Conservation (phyloP, 2,888 invertebrate species). For the Polymixis flavicincta region DNA sequence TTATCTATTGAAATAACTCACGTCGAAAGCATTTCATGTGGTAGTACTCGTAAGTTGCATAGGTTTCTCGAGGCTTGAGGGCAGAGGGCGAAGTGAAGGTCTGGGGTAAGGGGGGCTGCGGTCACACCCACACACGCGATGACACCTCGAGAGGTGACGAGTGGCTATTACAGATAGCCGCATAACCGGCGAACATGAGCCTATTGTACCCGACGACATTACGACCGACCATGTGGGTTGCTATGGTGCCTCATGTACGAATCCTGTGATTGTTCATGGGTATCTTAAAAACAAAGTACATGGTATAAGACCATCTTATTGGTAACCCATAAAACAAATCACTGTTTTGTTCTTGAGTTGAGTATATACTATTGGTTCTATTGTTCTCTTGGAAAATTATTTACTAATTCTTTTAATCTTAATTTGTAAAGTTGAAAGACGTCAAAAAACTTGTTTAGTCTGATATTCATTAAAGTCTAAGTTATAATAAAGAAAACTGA, state of each 20-base stretch:
- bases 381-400: background rate
- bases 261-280: constrained; percentile 29
- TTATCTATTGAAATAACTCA: constrained; percentile 46
- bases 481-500: constrained; percentile 45
- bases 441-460: constrained; percentile 35
- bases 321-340: constrained; percentile 6
- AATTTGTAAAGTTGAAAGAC: constrained; percentile 11
- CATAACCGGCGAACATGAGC: constrained; percentile 50
- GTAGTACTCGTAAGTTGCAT: constrained; percentile 46
- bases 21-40: constrained; percentile 35
- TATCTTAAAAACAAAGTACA: constrained; percentile 24
- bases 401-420: constrained; percentile 17
- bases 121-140: constrained; percentile 76
- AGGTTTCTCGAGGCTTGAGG: constrained; percentile 52
- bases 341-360: constrained; percentile 1
- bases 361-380: background rate
- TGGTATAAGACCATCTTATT: constrained; percentile 15
- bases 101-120: constrained; percentile 63
- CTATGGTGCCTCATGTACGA: constrained; percentile 17
- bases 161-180: constrained; percentile 61
- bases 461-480: constrained; percentile 26
- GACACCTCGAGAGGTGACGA: constrained; percentile 68
- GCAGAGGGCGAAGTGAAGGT: constrained; percentile 58
- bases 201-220: constrained; percentile 55
- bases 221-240: constrained; percentile 40